Percentiles rank a stretch among this genome's conserved stretches.
phyloP scores from a whole-genome alignment of 2,797 vertebrate genomes.

The Phalanger gymnotis region DNA sequence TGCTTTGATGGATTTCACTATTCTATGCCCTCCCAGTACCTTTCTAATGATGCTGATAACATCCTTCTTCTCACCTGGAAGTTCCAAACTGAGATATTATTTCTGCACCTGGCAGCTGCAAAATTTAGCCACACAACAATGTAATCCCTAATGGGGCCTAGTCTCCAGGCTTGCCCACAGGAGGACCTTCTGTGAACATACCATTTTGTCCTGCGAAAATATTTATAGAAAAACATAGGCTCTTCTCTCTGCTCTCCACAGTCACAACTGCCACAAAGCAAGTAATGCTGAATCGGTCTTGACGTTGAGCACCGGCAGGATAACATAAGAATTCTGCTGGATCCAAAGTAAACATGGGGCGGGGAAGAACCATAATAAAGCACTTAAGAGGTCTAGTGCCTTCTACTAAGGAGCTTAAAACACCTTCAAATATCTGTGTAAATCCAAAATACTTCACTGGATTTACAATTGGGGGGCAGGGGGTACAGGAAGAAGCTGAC shows the following conservation, averaged over 20 bases:
- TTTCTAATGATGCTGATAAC: constrained; percentile 39
- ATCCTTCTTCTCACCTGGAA: constrained; percentile 63
- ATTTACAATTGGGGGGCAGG: neutral
- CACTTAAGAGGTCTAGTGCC: constrained; percentile 28
- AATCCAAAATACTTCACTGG: constrained; percentile 46
- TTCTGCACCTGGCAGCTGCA: constrained; percentile 31
- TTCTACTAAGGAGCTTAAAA: constrained; percentile 54
- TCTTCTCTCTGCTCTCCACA: neutral
- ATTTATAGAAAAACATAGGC: constrained; percentile 55
- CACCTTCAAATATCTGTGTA: constrained; percentile 44
- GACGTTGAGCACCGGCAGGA: constrained; percentile 44
- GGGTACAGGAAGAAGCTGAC: neutral
- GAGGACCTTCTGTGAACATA: constrained; percentile 36
- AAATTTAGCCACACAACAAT: constrained; percentile 50
- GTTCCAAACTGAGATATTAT: neutral
- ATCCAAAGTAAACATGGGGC: constrained; percentile 51
- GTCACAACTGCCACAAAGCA: constrained; percentile 23
- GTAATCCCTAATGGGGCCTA: constrained; percentile 23
- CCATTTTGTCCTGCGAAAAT: constrained; percentile 54
- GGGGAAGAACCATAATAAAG: constrained; percentile 55
- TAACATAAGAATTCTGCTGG: constrained; percentile 58
- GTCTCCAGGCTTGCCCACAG: constrained; percentile 52
- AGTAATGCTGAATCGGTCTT: constrained; percentile 23
- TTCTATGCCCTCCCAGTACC: neutral
- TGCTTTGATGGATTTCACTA: constrained; percentile 2